Conservation (phyloP, 1,140 invertebrate species). For the Melanaphis sacchari region DNA sequence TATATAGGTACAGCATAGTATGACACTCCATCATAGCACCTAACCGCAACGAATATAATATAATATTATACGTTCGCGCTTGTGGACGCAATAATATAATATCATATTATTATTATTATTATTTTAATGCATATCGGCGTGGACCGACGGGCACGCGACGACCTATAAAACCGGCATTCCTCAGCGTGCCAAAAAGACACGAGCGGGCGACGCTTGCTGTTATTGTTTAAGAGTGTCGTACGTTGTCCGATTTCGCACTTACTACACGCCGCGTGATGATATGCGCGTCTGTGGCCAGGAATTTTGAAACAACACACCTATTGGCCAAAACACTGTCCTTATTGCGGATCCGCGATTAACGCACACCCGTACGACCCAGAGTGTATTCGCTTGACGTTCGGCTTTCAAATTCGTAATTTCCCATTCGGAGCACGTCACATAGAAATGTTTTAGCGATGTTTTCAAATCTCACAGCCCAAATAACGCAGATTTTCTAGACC, state of each 20-base stretch:
- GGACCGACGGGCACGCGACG: slow-evolving; percentile 1
- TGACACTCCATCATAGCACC: background rate
- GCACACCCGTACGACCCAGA: background rate
- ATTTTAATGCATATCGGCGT: background rate
- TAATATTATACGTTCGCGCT: background rate
- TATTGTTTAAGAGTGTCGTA: background rate
- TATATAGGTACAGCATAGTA: too few relatives aligned
- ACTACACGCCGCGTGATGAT: background rate
- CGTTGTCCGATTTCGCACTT: background rate
- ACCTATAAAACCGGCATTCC: slow-evolving; percentile 46
- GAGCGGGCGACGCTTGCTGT: background rate
- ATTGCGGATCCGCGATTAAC: background rate
- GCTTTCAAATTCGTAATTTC: slow-evolving; percentile 19
- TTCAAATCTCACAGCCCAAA: background rate
- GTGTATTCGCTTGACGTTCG: background rate
- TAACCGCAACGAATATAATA: background rate
- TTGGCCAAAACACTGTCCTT: background rate
- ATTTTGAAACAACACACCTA: background rate
- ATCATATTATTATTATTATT: slow-evolving; percentile 28
- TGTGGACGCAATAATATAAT: background rate
- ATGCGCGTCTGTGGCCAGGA: background rate
- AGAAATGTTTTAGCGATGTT: background rate
- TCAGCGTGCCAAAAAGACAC: background rate
- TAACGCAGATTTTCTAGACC: background rate
- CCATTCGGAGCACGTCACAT: background rate